Percentiles rank a stretch among this genome's conserved stretches.
phyloP scores from a whole-genome alignment of 2,888 invertebrate species.

The Gastracanthus pulcherrimus region DNA sequence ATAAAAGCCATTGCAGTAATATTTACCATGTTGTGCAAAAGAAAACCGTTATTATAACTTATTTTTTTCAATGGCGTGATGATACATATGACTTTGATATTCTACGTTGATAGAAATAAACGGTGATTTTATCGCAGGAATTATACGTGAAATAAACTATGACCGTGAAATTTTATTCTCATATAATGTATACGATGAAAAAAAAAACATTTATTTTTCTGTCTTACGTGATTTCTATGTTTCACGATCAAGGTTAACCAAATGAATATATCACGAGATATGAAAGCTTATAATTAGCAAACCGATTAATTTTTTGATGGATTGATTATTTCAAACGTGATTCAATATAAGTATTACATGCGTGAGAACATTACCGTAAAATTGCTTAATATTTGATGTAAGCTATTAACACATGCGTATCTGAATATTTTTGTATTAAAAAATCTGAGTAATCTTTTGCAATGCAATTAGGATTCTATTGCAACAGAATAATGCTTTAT shows the following conservation, averaged over 20 bases:
- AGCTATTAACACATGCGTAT: neutral
- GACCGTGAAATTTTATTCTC: slow-evolving; percentile 8
- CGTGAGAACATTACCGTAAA: neutral
- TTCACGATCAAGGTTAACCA: slow-evolving; percentile 10
- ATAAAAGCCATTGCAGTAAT: too few relatives aligned
- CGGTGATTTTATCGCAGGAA: neutral
- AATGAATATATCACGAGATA: neutral
- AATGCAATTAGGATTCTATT: neutral
- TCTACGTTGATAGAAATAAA: neutral
- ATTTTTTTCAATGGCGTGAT: neutral
- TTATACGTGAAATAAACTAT: neutral
- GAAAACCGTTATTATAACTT: too few relatives aligned
- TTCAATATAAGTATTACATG: neutral
- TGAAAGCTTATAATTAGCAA: neutral
- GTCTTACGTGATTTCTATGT: neutral
- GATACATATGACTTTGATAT: slow-evolving; percentile 1
- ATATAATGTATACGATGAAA: neutral
- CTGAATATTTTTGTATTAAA: neutral
- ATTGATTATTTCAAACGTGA: neutral
- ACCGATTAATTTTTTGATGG: neutral
- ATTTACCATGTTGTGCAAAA: too few relatives aligned
- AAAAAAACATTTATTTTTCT: neutral
- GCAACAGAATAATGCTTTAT: neutral
- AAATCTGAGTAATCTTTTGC: neutral
- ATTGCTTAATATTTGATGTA: neutral